A percentile compares a stretch with the other conserved stretches of the same genome.
Evolutionary conservation across 1,140 invertebrate species (phyloP).

Genomic region (Drosophila yakuba): DNA sequence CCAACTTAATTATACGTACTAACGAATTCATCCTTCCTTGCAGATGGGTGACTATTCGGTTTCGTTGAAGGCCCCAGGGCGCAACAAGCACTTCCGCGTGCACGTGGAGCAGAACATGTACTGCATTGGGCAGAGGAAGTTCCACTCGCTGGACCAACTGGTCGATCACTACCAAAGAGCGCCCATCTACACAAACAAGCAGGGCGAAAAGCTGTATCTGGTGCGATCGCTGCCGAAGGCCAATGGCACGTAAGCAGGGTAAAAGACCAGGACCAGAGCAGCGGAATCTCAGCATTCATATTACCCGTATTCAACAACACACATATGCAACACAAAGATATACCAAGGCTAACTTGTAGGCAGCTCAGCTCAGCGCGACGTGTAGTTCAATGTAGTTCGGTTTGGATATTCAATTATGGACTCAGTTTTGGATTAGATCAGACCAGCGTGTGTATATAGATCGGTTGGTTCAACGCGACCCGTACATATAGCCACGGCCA

Average conservation of each 20-base stretch:
- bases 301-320: constrained; percentile 69
- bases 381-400: constrained; percentile 57
- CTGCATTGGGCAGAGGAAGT: constrained; percentile 99
- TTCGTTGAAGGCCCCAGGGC: constrained; percentile 97
- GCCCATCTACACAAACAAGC: constrained; percentile 98
- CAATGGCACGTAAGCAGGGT: constrained; percentile 84
- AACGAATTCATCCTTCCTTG: constrained; percentile 55
- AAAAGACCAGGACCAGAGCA: neutral
- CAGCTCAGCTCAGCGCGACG: constrained; percentile 52
- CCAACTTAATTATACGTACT: neutral
- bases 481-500: constrained; percentile 40
- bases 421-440: constrained; percentile 33
- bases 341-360: constrained; percentile 57
- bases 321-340: constrained; percentile 54
- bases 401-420: constrained; percentile 33
- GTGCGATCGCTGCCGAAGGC: constrained; percentile 93
- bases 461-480: constrained; percentile 55
- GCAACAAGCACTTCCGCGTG: constrained; percentile 99
- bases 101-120: constrained; percentile 97
- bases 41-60: constrained; percentile 99
- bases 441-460: constrained; percentile 61
- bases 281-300: constrained; percentile 46
- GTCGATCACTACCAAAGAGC: constrained; percentile 99
- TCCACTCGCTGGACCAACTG: constrained; percentile 97
- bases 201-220: constrained; percentile 96